Evolutionary conservation across 2,113 vertebrate genomes (phyloP).

Genomic region (Caloenas nicobarica): DNA sequence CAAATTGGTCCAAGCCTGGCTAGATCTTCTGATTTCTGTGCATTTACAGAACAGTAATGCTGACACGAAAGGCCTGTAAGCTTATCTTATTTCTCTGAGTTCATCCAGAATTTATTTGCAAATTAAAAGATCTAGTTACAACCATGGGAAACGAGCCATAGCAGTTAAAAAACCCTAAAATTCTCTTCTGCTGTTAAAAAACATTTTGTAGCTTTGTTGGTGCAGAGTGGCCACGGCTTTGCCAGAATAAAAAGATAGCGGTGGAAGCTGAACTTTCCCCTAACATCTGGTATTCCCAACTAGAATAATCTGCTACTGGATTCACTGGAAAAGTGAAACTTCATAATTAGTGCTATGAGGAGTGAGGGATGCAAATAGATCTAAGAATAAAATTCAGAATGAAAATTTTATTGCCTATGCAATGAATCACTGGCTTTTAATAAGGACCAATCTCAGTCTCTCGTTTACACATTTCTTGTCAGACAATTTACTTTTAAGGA

Average conservation of each 20-base stretch:
- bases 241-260: accelerated
- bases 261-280: not conserved
- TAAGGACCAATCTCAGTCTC: not conserved
- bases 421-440: not conserved
- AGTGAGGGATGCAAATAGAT: not conserved
- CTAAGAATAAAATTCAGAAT: not conserved
- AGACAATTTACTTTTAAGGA: not conserved
- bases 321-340: not conserved
- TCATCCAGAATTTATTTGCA: not conserved
- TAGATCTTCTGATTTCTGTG: not conserved
- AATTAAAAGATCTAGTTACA: not conserved
- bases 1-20: not conserved
- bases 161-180: not conserved
- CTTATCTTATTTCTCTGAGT: not conserved
- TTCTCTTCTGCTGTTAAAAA: not conserved
- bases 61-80: not conserved
- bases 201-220: not conserved
- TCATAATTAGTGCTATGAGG: not conserved
- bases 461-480: not conserved
- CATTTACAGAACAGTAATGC: not conserved
- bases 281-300: not conserved
- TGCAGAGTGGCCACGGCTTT: not conserved
- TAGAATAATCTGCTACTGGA: not conserved
- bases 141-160: not conserved
- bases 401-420: not conserved